Base-by-base conservation (phyloP, 2,113 vertebrate genomes). In the Condylura cristata region DNA sequence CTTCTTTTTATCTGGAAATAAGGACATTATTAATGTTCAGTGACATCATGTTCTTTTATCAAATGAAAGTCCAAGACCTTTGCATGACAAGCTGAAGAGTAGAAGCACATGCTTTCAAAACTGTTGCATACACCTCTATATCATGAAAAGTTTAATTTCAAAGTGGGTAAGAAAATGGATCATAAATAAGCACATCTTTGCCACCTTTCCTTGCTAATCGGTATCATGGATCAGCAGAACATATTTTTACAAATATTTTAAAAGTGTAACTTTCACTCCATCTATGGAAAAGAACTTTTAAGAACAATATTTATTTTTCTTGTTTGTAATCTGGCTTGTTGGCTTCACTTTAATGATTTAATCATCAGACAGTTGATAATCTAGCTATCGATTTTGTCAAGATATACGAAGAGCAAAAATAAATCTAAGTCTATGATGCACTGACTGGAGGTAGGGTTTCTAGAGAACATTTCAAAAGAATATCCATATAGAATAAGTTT, bases 1-100 rank as follows among this genome's bases (percentile, higher is more conserved):
- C 4, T 94, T 91, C 71, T 90, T 96, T 95, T 90, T 71, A 88
- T 95, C 80, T 87, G 87, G 63, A 94, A 96, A 92, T 95, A 82
- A 93, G 44, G 46, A 92, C 41, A 68, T 91, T 93, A 87, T 94
- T 96, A 91, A 96, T 93, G 86, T 48, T 85, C 44, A 74, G 24
- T 97, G 95, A 94, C 87, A 94, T 96, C 90, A 96, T 83, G 66
- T 2, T 66, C 71, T 71, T 94, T 91, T 91, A 86, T 84, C 89
- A 82, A 95, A 85, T 78, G 10, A 51, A 96, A 72, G n/a, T 78
- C 37, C 37, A 75, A 68, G 61, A 65, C 37, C 30, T 93, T 56
- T 76, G n/a, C 6, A 44, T 34, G 66, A 14, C 16, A 68, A 34
- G n/a, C 53, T 65, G 51, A 94, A 80, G 9, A 88, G 3, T 11